phyloP scores from a whole-genome alignment of 2,797 vertebrate species.

The Trematomus bernacchii region DNA sequence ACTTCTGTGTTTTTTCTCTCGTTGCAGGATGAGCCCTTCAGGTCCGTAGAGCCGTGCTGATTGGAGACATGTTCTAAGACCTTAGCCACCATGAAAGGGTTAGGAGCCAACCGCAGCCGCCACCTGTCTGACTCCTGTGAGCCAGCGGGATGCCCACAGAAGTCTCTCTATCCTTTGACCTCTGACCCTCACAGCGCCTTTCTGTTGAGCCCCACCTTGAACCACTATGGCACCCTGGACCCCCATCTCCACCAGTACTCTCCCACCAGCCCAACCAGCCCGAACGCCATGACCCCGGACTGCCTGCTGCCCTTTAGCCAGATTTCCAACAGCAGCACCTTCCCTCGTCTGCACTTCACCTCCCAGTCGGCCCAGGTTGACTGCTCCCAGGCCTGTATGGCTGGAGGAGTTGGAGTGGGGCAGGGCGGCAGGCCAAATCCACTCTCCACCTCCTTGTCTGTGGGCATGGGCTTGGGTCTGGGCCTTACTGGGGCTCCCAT shows the following conservation, averaged over 20 bases:
- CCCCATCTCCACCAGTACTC: conserved; percentile 85
- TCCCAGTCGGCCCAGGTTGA: conserved; percentile 88
- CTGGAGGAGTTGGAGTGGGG: conserved; percentile 80
- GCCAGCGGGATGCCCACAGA: conserved; percentile 90
- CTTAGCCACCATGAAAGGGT: conserved; percentile 93
- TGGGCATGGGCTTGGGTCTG: conserved; percentile 86
- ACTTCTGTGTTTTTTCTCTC: conserved; percentile 34
- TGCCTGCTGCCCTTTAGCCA: conserved; percentile 94
- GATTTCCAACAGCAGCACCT: conserved; percentile 95
- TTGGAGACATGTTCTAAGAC: conserved; percentile 84
- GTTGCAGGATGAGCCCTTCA: conserved; percentile 75
- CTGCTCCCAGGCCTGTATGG: conserved; percentile 79
- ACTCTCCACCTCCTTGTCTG: conserved; percentile 81
- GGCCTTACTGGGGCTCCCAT: conserved; percentile 85
- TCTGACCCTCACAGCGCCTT: conserved; percentile 91
- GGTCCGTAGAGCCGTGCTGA: conserved; percentile 69
- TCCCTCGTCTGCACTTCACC: conserved; percentile 96
- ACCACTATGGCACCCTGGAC: conserved; percentile 92
- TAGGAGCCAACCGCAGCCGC: conserved; percentile 95
- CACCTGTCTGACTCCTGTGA: conserved; percentile 97
- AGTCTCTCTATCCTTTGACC: conserved; percentile 88
- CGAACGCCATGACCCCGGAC: conserved; percentile 87
- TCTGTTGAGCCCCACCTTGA: conserved; percentile 91
- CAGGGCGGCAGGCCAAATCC: conserved; percentile 84
- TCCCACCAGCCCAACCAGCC: conserved; percentile 85